Evolutionary conservation across 2,888 invertebrate genomes (phyloP).

Genomic region (Melipona beecheii): DNA sequence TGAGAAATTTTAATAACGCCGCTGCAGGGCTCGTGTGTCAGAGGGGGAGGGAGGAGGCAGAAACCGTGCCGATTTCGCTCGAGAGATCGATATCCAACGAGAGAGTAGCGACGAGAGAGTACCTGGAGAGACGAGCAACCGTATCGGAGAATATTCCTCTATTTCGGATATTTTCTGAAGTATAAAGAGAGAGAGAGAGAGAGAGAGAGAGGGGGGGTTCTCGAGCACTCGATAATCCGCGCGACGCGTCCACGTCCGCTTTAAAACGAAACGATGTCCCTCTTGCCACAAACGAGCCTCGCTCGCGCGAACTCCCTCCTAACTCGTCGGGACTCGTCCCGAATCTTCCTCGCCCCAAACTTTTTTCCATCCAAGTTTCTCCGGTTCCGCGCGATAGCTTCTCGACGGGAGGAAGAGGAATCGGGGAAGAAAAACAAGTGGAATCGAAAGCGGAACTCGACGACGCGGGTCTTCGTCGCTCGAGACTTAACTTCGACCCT

Average conservation of each 20-base stretch:
- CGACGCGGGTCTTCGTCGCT: background rate
- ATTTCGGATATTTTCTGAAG: background rate
- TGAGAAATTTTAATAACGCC: conserved; percentile 11
- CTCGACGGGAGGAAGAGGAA: background rate
- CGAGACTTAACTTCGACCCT: too few species aligned
- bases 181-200: background rate
- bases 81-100: background rate
- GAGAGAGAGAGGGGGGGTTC: too few species aligned
- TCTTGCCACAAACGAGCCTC: too few species aligned
- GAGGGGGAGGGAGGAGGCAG: background rate
- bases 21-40: background rate
- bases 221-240: background rate
- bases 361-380: conserved; percentile 27
- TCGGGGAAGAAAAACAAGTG: background rate
- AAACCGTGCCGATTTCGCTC: background rate
- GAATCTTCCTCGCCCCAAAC: background rate
- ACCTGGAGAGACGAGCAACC: background rate
- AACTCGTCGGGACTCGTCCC: background rate
- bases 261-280: background rate
- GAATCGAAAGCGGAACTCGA: background rate
- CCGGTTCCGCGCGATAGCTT: background rate
- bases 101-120: background rate
- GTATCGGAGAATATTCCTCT: background rate
- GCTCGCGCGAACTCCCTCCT: too few species aligned
- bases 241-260: background rate